Evolutionary conservation across 2,888 invertebrate species (phyloP).

Genomic region (Athalia rosae): DNA sequence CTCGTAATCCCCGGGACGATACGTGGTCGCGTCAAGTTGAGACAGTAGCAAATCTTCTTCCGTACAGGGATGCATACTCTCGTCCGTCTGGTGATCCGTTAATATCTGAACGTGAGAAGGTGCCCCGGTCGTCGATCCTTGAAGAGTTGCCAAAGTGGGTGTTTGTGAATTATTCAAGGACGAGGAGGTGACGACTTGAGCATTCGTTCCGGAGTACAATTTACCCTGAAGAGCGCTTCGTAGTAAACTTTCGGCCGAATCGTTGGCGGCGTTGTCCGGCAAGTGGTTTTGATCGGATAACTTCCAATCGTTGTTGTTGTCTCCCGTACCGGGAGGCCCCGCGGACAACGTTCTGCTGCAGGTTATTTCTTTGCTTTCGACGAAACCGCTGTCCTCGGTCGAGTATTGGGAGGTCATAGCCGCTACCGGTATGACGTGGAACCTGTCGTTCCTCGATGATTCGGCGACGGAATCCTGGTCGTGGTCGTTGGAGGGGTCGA

Average conservation of each 20-base stretch:
- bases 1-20: slow-evolving; percentile 85
- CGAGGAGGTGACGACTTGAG: slow-evolving; percentile 54
- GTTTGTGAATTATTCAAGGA: slow-evolving; percentile 65
- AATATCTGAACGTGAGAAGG: slow-evolving; percentile 58
- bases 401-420: slow-evolving; percentile 73
- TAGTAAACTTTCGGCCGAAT: slow-evolving; percentile 83
- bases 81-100: slow-evolving; percentile 73
- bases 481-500: slow-evolving; percentile 76
- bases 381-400: slow-evolving; percentile 87
- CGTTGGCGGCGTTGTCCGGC: slow-evolving; percentile 61
- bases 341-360: slow-evolving; percentile 55
- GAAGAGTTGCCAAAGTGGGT: slow-evolving; percentile 67
- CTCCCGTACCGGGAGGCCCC: slow-evolving; percentile 60
- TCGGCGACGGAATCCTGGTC: slow-evolving; percentile 79
- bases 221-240: slow-evolving; percentile 91
- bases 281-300: slow-evolving; percentile 82
- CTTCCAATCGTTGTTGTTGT: slow-evolving; percentile 90
- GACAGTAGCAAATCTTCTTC: slow-evolving; percentile 84
- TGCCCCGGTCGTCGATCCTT: slow-evolving; percentile 56
- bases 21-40: slow-evolving; percentile 78
- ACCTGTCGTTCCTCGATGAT: slow-evolving; percentile 64
- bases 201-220: slow-evolving; percentile 69
- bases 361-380: slow-evolving; percentile 78
- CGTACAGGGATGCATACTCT: slow-evolving; percentile 77
- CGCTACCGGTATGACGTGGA: slow-evolving; percentile 59